Evolutionary conservation across 1,140 invertebrate genomes (phyloP).

Genomic region (Bradynema listronoti): DNA sequence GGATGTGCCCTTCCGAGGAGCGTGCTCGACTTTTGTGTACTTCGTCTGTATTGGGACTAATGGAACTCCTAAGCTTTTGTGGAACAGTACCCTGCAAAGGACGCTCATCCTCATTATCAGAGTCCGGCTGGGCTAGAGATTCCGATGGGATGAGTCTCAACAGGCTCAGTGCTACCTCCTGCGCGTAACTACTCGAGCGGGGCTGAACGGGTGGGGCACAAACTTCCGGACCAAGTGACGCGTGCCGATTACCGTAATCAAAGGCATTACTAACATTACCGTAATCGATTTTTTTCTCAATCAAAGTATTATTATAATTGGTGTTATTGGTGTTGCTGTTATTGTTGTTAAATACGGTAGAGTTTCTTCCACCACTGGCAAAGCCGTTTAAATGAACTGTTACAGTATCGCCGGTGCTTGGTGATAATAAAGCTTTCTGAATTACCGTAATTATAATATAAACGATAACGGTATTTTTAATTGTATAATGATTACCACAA

Average conservation of each 20-base stretch:
- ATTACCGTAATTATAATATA: too few relatives aligned
- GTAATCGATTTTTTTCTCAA: too few relatives aligned
- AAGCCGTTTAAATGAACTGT: slow-evolving; percentile 36
- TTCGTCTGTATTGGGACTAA: background rate
- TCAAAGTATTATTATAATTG: too few relatives aligned
- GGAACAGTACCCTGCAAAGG: background rate
- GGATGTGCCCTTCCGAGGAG: background rate
- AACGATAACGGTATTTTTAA: too few relatives aligned
- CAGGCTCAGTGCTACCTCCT: slow-evolving; percentile 37
- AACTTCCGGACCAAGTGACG: too few relatives aligned
- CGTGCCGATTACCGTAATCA: too few relatives aligned
- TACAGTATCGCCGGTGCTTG: background rate
- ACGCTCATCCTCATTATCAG: too few relatives aligned
- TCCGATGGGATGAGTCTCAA: slow-evolving; percentile 34
- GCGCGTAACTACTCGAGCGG: slow-evolving; percentile 34
- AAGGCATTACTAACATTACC: too few relatives aligned
- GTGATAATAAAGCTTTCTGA: slow-evolving; percentile 3
- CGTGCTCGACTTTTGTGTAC: background rate
- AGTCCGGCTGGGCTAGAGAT: slow-evolving; percentile 12
- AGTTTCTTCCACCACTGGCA: slow-evolving; percentile 28
- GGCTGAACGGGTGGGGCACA: too few relatives aligned
- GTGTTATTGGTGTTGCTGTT: too few relatives aligned
- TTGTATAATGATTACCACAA: too few relatives aligned
- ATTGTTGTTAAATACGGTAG: too few relatives aligned
- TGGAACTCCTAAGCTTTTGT: background rate